Conservation (phyloP, 2,888 invertebrate genomes). For the Saturnia pavonia region DNA sequence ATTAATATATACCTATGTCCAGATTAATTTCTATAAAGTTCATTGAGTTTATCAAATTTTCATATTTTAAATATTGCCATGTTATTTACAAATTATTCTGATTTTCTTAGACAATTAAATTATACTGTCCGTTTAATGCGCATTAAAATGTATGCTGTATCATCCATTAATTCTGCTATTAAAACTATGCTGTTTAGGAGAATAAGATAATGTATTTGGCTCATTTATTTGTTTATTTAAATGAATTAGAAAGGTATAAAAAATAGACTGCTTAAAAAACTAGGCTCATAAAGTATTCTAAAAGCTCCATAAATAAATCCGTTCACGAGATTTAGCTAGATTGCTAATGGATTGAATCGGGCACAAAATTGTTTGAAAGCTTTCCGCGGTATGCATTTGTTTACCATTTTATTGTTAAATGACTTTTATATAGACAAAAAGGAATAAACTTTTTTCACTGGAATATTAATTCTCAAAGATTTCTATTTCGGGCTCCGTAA, state of each 20-base stretch:
- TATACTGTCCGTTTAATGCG: not conserved
- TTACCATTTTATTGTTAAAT: conserved; percentile 24
- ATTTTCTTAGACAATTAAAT: not conserved
- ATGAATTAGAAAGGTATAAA: not conserved
- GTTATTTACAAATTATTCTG: too few species aligned
- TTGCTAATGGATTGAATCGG: conserved; percentile 28
- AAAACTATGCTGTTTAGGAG: not conserved
- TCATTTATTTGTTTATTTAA: not conserved
- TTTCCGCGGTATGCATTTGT: conserved; percentile 27
- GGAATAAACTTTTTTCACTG: too few species aligned
- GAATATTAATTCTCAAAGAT: not conserved
- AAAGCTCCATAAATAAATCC: conserved; percentile 21
- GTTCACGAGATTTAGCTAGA: conserved; percentile 24
- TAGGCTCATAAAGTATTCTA: conserved; percentile 15
- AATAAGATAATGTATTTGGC: too few species aligned
- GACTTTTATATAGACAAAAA: not conserved
- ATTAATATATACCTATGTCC: not conserved
- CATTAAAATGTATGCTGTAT: not conserved
- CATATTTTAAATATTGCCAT: too few species aligned
- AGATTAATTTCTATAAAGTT: too few species aligned
- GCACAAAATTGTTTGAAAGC: conserved; percentile 33
- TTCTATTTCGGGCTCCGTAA: not conserved
- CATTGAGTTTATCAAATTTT: too few species aligned
- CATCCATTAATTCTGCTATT: too few species aligned
- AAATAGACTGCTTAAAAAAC: not conserved